Evolutionary conservation across 2,113 vertebrate species (phyloP).

Genomic region (Ceratotherium simum): DNA sequence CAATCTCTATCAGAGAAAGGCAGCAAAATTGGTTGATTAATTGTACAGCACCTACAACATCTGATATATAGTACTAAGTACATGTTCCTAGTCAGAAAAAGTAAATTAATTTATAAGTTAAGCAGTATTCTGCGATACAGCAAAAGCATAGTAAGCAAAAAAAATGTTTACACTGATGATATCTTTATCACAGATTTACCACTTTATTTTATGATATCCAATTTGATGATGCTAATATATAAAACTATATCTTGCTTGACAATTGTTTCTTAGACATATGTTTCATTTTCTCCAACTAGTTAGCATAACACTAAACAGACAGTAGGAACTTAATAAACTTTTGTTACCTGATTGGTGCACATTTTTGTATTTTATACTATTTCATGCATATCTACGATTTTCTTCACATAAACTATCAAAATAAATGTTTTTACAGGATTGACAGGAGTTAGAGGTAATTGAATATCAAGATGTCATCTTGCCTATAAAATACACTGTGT

Average conservation of each 20-base stretch:
- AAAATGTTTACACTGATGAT: background rate
- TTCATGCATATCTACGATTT: background rate
- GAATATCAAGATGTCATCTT: background rate
- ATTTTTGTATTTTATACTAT: background rate
- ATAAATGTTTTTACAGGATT: constrained; percentile 37
- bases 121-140: background rate
- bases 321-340: background rate
- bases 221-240: background rate
- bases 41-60: background rate
- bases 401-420: constrained; percentile 51
- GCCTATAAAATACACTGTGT: background rate
- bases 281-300: constrained; percentile 53
- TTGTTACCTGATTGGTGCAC: background rate
- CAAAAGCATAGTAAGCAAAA: background rate
- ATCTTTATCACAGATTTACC: constrained; percentile 3
- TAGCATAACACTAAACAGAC: background rate
- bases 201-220: constrained; percentile 20
- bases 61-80: background rate
- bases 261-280: background rate
- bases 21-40: constrained; percentile 21
- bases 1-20: background rate
- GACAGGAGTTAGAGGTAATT: background rate
- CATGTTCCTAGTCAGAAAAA: background rate
- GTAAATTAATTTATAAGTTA: background rate
- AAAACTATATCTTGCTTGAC: background rate